These are phyloP conservation scores for Tanypteryx hageni DNA, from an alignment of 2,888 invertebrate species.

Conservation along the genomic window DNA sequence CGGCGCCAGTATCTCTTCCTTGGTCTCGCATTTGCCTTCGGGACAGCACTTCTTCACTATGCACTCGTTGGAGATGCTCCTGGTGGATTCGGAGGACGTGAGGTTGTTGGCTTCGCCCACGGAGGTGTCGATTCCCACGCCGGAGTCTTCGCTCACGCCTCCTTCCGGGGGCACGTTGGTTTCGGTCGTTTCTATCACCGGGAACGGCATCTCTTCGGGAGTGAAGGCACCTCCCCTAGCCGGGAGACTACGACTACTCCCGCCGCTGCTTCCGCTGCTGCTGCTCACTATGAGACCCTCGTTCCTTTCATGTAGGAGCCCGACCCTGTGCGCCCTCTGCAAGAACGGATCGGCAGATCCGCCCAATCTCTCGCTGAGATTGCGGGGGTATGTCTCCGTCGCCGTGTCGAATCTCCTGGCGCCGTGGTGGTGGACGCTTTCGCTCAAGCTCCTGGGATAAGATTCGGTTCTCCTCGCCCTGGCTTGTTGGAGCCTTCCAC, in stretches of 20 bases:
- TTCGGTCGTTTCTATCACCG: slow-evolving; percentile 19
- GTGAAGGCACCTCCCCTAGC: slow-evolving; percentile 71
- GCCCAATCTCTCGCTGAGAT: slow-evolving; percentile 49
- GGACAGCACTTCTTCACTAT: slow-evolving; percentile 69
- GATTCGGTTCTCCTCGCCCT: slow-evolving; percentile 49
- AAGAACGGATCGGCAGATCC: slow-evolving; percentile 48
- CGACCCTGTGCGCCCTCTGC: slow-evolving; percentile 46
- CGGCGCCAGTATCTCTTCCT: slow-evolving; percentile 75
- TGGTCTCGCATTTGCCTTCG: slow-evolving; percentile 73
- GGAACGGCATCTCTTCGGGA: slow-evolving; percentile 58
- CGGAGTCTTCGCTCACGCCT: slow-evolving; percentile 34
- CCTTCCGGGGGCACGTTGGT: slow-evolving; percentile 20
- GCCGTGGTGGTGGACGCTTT: slow-evolving; percentile 48
- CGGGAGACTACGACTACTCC: slow-evolving; percentile 79
- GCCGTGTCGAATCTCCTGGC: slow-evolving; percentile 26
- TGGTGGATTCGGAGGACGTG: slow-evolving; percentile 14
- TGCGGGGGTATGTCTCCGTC: slow-evolving; percentile 34
- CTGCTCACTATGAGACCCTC: slow-evolving; percentile 40
- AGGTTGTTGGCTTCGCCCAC: background rate
- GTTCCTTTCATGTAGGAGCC: slow-evolving; percentile 31
- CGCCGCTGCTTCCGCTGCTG: slow-evolving; percentile 77
- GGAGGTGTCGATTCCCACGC: slow-evolving; percentile 20
- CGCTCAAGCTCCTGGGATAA: slow-evolving; percentile 46
- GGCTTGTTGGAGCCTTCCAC: slow-evolving; percentile 23
- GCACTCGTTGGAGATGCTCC: slow-evolving; percentile 49